Conservation (phyloP, 2,797 vertebrate genomes). For the Tachyglossus aculeatus region DNA sequence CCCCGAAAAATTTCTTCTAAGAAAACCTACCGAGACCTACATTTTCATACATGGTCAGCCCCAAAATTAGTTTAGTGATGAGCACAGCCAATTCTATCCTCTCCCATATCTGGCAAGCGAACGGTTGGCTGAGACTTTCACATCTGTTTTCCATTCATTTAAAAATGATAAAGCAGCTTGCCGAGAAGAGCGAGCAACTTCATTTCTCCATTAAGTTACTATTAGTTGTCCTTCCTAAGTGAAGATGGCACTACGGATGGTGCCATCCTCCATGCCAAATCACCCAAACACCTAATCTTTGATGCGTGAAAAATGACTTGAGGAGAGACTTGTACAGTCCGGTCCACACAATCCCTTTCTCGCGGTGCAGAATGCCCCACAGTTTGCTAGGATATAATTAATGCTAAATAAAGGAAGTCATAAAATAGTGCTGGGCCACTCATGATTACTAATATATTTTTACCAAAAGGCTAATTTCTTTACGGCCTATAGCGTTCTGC, state of each 20-base stretch:
- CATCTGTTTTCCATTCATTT: conserved; percentile 49
- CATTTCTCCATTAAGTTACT: conserved; percentile 15
- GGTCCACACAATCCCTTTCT: no score
- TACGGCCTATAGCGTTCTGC: neutral
- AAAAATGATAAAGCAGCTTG: conserved; percentile 30
- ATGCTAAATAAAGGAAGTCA: no score
- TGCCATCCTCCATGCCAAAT: no score
- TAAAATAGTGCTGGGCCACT: neutral
- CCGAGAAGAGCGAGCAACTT: neutral
- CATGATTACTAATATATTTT: neutral
- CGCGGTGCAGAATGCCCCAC: no score
- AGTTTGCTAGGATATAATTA: no score
- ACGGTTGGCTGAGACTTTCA: conserved; percentile 29
- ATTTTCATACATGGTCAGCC: conserved; percentile 11
- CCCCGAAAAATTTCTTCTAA: conserved; percentile 21
- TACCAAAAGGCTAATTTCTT: neutral
- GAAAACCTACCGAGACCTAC: conserved; percentile 4
- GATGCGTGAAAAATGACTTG: no score
- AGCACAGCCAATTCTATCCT: conserved; percentile 39
- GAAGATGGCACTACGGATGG: conserved; percentile 15
- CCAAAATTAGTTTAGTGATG: conserved; percentile 40
- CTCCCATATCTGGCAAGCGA: conserved; percentile 18
- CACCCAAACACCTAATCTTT: no score
- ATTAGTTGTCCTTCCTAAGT: conserved; percentile 11
- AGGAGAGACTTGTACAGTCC: no score